A percentile compares a stretch with the other conserved stretches of the same genome.
Conservation (phyloP, 2,113 vertebrate species). For the Python bivittatus region DNA sequence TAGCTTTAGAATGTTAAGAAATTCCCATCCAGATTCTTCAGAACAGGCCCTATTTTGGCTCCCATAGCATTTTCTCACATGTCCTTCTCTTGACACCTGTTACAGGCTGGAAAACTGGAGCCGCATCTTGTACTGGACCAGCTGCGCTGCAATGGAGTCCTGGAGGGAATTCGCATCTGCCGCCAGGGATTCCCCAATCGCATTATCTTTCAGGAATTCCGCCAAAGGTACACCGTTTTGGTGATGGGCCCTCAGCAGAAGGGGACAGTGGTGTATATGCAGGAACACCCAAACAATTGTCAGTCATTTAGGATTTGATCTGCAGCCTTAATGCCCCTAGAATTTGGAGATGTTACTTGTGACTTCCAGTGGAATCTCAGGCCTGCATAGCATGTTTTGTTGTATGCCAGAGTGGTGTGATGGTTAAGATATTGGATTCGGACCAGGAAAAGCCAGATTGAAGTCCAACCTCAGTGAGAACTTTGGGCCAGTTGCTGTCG, state of each 20-base stretch:
- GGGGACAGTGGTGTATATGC: background rate
- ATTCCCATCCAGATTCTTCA: background rate
- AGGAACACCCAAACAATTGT: background rate
- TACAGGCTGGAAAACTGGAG: slow-evolving; percentile 85
- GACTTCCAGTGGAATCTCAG: background rate
- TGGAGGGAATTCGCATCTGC: slow-evolving; percentile 93
- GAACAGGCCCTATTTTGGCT: background rate
- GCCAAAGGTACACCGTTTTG: slow-evolving; percentile 78
- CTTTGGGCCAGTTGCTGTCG: background rate
- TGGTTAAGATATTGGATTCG: background rate
- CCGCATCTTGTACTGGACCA: slow-evolving; percentile 87
- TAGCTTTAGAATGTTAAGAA: background rate
- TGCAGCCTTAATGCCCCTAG: too few relatives aligned
- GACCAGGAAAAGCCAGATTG: background rate
- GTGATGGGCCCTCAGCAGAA: background rate
- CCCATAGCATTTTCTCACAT: background rate
- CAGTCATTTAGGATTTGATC: background rate
- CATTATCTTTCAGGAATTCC: slow-evolving; percentile 91
- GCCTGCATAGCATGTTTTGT: background rate
- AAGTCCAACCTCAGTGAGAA: background rate
- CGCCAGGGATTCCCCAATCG: slow-evolving; percentile 94
- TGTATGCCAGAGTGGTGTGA: too few relatives aligned
- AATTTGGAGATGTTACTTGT: background rate
- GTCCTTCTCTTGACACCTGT: background rate
- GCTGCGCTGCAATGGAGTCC: slow-evolving; percentile 88